Percentiles rank a stretch among this genome's conserved stretches.
Conservation (phyloP, 2,797 vertebrate species). For the Chelon auratus region DNA sequence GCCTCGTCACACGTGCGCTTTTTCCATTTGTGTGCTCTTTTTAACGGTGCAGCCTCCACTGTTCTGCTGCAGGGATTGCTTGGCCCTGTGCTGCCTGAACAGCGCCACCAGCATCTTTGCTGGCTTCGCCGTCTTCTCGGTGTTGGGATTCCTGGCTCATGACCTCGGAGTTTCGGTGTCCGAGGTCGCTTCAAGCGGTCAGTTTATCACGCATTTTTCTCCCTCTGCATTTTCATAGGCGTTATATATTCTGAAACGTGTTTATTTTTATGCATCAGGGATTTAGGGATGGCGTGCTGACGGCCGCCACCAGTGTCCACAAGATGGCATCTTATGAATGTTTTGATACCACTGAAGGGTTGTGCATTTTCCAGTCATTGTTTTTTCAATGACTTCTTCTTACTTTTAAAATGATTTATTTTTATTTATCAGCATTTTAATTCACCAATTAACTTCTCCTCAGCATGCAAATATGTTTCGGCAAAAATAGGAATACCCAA, state of each 20-base stretch:
- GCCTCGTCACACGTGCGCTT: not conserved
- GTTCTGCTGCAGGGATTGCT: conserved; percentile 86
- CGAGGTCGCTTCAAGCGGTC: conserved; percentile 84
- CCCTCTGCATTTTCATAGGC: not conserved
- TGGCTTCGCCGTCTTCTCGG: conserved; percentile 92
- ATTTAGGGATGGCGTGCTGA: not conserved
- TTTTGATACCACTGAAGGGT: conserved; percentile 15
- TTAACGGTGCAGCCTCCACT: not conserved
- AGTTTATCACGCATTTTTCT: conserved; percentile 14
- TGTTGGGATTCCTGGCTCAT: conserved; percentile 91
- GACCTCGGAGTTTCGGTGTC: conserved; percentile 78
- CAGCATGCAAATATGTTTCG: too few species aligned
- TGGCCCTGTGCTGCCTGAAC: conserved; percentile 90
- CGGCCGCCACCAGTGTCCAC: conserved; percentile 52
- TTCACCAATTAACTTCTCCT: not conserved
- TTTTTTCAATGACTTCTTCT: not conserved
- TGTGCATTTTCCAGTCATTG: not conserved
- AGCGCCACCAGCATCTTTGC: conserved; percentile 90
- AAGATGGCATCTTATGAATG: conserved; percentile 60
- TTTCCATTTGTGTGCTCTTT: not conserved
- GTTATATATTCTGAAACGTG: not conserved
- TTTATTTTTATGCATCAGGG: not conserved
- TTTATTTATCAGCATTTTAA: too few species aligned
- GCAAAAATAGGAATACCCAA: too few species aligned
- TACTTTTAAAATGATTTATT: not conserved